Conservation (phyloP, 2,113 vertebrate genomes). For the Lanius ludovicianus region DNA sequence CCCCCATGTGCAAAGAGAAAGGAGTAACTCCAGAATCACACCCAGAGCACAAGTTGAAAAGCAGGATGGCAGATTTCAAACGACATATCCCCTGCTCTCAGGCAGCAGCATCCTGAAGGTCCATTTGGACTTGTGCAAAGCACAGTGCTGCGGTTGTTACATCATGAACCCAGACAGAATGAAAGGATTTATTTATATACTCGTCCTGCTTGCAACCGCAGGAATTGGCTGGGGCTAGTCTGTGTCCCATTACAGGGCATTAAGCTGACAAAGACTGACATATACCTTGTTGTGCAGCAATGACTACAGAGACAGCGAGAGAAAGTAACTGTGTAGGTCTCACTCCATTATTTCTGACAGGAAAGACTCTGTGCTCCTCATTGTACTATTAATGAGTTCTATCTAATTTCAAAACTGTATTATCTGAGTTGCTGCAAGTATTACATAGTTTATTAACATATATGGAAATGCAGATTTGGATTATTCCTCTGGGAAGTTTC, state of each 20-base stretch:
- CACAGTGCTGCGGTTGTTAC: background rate
- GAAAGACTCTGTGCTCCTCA: conserved; percentile 37
- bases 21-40: background rate
- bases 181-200: background rate
- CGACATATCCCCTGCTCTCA: rapidly evolving
- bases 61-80: background rate
- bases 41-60: background rate
- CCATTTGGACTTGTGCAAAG: background rate
- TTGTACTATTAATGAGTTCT: conserved; percentile 53
- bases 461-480: conserved; percentile 50
- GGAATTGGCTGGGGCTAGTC: background rate
- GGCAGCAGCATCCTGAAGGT: background rate
- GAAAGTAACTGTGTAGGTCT: conserved; percentile 52
- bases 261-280: conserved; percentile 1
- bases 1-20: rapidly evolving
- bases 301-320: background rate
- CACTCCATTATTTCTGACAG: conserved; percentile 67
- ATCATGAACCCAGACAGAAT: background rate
- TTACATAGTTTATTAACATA: conserved; percentile 52
- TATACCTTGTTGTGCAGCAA: background rate
- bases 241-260: background rate
- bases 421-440: conserved; percentile 30
- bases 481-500: conserved; percentile 50
- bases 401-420: conserved; percentile 51
- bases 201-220: background rate